phyloP scores from a whole-genome alignment of 1,140 invertebrate genomes.

The Pachypsylla venusta region DNA sequence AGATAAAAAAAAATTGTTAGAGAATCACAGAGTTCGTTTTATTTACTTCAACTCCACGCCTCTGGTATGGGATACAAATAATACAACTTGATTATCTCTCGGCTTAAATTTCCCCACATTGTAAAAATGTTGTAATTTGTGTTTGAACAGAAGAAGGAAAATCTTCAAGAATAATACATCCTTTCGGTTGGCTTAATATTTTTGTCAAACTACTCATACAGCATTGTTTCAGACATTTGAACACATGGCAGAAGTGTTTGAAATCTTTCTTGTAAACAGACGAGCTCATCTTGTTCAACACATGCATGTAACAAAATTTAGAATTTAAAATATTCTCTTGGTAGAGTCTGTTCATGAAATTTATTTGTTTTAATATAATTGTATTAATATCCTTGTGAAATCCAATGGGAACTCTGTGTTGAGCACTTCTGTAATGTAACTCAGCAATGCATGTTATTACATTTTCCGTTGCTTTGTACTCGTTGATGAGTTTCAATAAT shows the following conservation, averaged over 20 bases:
- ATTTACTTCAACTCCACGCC: too few species aligned
- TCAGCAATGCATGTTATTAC: background rate
- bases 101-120: too few species aligned
- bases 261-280: background rate
- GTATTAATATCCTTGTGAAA: background rate
- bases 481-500: slow-evolving; percentile 7
- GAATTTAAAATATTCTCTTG: background rate
- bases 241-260: background rate
- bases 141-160: background rate
- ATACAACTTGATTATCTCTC: too few species aligned
- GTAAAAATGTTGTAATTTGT: too few species aligned
- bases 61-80: too few species aligned
- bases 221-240: background rate
- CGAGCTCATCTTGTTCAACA: too few species aligned
- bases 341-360: background rate
- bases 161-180: background rate
- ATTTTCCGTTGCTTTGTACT: background rate
- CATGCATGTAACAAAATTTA: background rate
- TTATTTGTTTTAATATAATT: background rate
- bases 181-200: background rate
- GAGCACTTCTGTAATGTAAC: background rate
- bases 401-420: background rate
- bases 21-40: too few species aligned
- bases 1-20: too few species aligned
- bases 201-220: background rate